These are phyloP conservation scores for Isaurus tuberculatus DNA, from an alignment of 92 coral and sea anemone genomes.

Conservation along the genomic window DNA sequence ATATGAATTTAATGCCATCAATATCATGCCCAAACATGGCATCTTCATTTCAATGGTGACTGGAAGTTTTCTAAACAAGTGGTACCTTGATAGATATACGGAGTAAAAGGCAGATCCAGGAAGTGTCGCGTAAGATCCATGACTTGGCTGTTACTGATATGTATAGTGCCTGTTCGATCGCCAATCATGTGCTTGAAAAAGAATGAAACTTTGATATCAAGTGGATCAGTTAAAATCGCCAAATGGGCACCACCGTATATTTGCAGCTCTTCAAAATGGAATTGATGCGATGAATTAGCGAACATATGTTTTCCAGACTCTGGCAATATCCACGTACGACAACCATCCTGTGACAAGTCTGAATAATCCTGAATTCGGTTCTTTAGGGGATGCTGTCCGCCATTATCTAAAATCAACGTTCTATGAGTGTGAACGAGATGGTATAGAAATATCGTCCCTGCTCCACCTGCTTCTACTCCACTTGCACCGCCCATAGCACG, in stretches of 20 bases:
- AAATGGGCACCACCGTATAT: slow-evolving; percentile 79
- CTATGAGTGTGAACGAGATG: slow-evolving; percentile 79
- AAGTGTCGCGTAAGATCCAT: slow-evolving; percentile 71
- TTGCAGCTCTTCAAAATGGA: slow-evolving; percentile 80
- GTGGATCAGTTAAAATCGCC: slow-evolving; percentile 61
- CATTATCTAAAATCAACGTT: slow-evolving; percentile 68
- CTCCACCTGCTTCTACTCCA: slow-evolving; percentile 68
- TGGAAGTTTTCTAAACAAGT: too few relatives aligned
- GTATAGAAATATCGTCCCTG: slow-evolving; percentile 76
- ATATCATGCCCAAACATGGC: too few relatives aligned
- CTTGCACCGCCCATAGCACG: slow-evolving; percentile 70
- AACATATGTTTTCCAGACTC: slow-evolving; percentile 72
- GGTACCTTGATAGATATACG: slow-evolving; percentile 63
- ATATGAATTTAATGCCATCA: too few relatives aligned
- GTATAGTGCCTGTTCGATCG: slow-evolving; percentile 80
- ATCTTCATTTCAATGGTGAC: background rate
- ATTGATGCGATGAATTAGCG: slow-evolving; percentile 64
- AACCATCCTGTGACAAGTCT: slow-evolving; percentile 65
- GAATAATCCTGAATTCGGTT: slow-evolving; percentile 56
- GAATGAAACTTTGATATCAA: slow-evolving; percentile 59
- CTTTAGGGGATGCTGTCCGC: slow-evolving; percentile 69
- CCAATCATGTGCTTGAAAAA: slow-evolving; percentile 73
- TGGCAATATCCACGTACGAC: slow-evolving; percentile 75
- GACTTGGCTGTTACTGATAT: slow-evolving; percentile 61
- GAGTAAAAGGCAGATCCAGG: slow-evolving; percentile 71